Conservation (phyloP, 2,888 invertebrate genomes). For the Plebejus anna region DNA sequence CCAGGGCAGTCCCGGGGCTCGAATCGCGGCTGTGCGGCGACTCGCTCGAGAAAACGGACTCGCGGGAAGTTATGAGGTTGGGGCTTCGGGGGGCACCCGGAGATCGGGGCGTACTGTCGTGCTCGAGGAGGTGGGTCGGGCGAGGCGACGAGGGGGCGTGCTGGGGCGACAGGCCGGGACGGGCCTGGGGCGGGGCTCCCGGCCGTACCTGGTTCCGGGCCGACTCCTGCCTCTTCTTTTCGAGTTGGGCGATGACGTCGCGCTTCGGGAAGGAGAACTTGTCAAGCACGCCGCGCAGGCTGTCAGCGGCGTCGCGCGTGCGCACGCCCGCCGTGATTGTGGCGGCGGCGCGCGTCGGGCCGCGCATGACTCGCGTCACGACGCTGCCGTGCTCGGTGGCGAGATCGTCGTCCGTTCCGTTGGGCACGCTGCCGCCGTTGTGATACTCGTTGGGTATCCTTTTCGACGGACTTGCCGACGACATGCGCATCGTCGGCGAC, state of each 20-base stretch:
- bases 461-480: constrained; percentile 45
- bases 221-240: constrained; percentile 50
- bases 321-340: constrained; percentile 81
- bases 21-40: constrained; percentile 51
- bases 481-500: constrained; percentile 37
- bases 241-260: constrained; percentile 53
- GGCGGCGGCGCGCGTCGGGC: constrained; percentile 86
- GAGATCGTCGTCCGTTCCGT: constrained; percentile 55
- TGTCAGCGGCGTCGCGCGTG: constrained; percentile 67
- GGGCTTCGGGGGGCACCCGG: constrained; percentile 86
- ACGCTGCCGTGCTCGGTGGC: constrained; percentile 82
- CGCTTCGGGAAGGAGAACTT: constrained; percentile 62
- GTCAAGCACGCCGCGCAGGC: constrained; percentile 78
- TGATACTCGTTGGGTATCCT: constrained; percentile 43
- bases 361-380: constrained; percentile 86
- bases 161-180: constrained; percentile 51
- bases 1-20: constrained; percentile 53
- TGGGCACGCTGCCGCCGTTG: constrained; percentile 46
- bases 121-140: constrained; percentile 80
- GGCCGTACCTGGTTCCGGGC: constrained; percentile 58
- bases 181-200: constrained; percentile 46
- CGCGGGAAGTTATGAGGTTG: constrained; percentile 64
- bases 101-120: constrained; percentile 42
- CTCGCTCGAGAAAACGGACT: constrained; percentile 58
- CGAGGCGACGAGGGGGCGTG: constrained; percentile 79